Evolutionary conservation across 2,888 invertebrate genomes (phyloP), one percentile per base, ranked within the genome.

Genomic region (Sisyra terminalis): DNA sequence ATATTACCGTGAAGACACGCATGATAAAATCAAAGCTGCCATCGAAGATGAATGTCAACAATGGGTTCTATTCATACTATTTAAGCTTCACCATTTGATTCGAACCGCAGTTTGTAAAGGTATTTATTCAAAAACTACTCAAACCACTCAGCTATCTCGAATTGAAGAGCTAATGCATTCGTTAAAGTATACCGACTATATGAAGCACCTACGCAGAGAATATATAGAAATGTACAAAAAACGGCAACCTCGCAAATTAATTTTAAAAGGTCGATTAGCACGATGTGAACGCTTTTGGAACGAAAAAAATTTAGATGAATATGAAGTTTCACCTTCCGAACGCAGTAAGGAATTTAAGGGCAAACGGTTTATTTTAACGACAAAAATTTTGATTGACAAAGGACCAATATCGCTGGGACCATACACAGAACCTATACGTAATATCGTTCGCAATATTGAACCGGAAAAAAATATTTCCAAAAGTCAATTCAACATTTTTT

Each of bases 81-180:
- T 60, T 44, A 60, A 61, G 44, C 49, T 59, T 15, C 64, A 63
- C 48, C 63, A 64, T 50, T 48, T 60, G 18, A 35, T 61, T 9
- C 49, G 61, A 24, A 63, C 63, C 0, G 40, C 49, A 4, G 30
- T 35, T 35, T 35, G 14, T 35, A 52, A 54, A 50, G 61, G 61
- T 17, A 50, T 61, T 35, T 54, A 57, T 43, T 55, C 57, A 3
- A 17, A 47, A 3, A 53, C 54, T 36, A 53, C 49, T n/a, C 46
- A 46, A 18, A 51, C 46, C 44, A 57, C 57, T 3, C 49, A 57
- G 44, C 44, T 57, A 16, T 57, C 58, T 0, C 41, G 48, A 16
- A 48, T 60, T 16, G 61, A 62, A 47, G 50, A 53, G 41, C 44
- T 58, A 29, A 44, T 61, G 32, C 51, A 52, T 38, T 42, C 47